Evolutionary conservation across 1,140 invertebrate genomes (phyloP).

Genomic region (Drosophila trapezifrons): DNA sequence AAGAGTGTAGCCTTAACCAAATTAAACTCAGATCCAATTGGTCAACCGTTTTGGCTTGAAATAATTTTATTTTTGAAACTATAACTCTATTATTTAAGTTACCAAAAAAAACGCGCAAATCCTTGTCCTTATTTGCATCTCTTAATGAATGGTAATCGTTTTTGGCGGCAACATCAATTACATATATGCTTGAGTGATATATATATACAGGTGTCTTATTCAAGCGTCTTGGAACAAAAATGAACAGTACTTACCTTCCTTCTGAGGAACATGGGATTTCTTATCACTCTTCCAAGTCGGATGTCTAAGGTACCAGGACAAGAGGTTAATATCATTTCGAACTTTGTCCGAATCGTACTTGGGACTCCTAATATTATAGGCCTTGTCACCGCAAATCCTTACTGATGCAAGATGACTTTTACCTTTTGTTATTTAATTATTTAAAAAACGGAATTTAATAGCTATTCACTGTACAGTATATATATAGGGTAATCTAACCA

Average conservation of each 20-base stretch:
- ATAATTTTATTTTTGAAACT: background rate
- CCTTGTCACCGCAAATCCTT: slow-evolving; percentile 90
- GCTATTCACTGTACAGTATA: slow-evolving; percentile 54
- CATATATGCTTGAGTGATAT: slow-evolving; percentile 52
- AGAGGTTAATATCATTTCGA: slow-evolving; percentile 89
- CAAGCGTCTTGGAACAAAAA: slow-evolving; percentile 41
- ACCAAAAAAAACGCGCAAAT: slow-evolving; percentile 6
- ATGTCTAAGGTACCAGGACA: slow-evolving; percentile 91
- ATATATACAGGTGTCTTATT: slow-evolving; percentile 56
- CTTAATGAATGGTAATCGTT: slow-evolving; percentile 27
- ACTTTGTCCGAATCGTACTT: slow-evolving; percentile 83
- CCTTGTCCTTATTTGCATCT: slow-evolving; percentile 22
- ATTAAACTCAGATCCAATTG: background rate
- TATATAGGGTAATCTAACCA: slow-evolving; percentile 35
- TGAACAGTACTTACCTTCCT: slow-evolving; percentile 76
- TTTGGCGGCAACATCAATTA: slow-evolving; percentile 43
- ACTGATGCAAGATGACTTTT: slow-evolving; percentile 91
- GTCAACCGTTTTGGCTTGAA: background rate
- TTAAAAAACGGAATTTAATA: slow-evolving; percentile 84
- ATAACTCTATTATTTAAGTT: background rate
- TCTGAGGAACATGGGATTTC: slow-evolving; percentile 52
- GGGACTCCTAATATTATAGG: slow-evolving; percentile 89
- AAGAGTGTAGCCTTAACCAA: slow-evolving; percentile 11
- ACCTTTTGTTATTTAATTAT: slow-evolving; percentile 84
- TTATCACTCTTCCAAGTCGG: slow-evolving; percentile 85